Base-by-base conservation (phyloP, 2,113 vertebrate species). In the Phylloscopus trochilus region DNA sequence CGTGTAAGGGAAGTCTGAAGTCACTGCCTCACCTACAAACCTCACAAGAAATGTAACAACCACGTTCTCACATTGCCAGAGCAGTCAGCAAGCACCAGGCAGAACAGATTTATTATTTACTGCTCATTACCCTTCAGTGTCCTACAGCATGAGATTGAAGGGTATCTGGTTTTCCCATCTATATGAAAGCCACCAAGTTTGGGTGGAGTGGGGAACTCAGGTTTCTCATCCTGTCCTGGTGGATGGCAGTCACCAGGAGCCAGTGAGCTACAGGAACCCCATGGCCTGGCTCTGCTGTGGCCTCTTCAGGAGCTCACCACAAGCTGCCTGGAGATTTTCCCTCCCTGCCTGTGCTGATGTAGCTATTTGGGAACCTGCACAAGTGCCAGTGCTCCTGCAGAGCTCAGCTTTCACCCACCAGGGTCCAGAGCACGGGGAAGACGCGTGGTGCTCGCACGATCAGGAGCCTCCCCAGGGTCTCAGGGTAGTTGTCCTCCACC, bases 391-490 rank as follows among this genome's bases (percentile, higher is more conserved):
- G 15, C 35, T 18, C 22, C 73, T 37, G 44, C 46, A 69, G 33
- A 47, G n/a, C 16, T 26, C 35, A 26, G 16, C 11, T 64, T 28
- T 47, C 63, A 97, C 98, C 83, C 47, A 99, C 98, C 98, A 99
- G 97, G 5, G 98, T 98, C 98, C 98, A 99, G 52, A 99, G 98
- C 64, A 99, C 98, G 0, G 98, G 98, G 67, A 99, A 99, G 37
- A 99, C 98, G 0, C 98, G 95, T 9, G 98, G 98, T 1, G 98
- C 98, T 6, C 98, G 93, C 56, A 98, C 98, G 0, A 99, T 98
- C 79, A 99, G 85, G 30, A 99, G 96, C 26, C 98, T 97, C 35
- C 98, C 98, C 95, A 99, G 96, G 2, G 98, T 99, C 89, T 99
- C 98, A 0, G 98, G 98, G 90, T 99, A 99, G 74, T 98, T 98